Evolutionary conservation across 2,888 invertebrate species (phyloP), one percentile per base, ranked within the genome.

Genomic region (Epinotia brunnichana): DNA sequence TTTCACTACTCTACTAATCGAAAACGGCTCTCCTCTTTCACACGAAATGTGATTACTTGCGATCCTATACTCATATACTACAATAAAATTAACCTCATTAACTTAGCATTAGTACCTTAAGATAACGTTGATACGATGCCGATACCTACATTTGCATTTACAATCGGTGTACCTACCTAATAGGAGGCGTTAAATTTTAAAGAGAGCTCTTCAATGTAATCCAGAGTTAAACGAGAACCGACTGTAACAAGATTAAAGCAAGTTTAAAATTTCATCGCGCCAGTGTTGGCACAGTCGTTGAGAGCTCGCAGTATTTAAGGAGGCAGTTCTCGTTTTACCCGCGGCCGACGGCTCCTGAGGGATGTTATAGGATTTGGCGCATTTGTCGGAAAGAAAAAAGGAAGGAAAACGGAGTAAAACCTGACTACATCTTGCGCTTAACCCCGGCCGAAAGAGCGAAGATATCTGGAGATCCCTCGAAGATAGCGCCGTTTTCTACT

Each of bases 281-380:
- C 76, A 76, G 81, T 85, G 84, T 87, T 85, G 82, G 84, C 82
- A 82, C 79, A 83, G 81, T 85, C 81, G 85, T 85, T 82, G 81
- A 78, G 78, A 81, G 79, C 82, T 87, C 79, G 78, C 81, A 76
- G 83, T 82, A 82, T 89, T 88, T 87, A 89, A 89, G 84, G 79
- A 88, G 85, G 87, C 85, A 83, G 82, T 83, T 82, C 81, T 80
- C 85, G 82, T 86, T 88, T 86, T 85, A 85, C 79, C 84, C 85
- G 79, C 79, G 78, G 77, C 81, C 79, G 74, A 69, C 78, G 77
- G 76, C 81, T 87, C 87, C 82, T 83, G 76, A 75, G 84, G 85
- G 87, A 87, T 86, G 86, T 85, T 85, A 81, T 85, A 85, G 87
- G 87, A 87, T 90, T 89, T 87, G 85, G 83, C 71, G 75, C 70